A percentile compares a stretch with the other conserved stretches of the same genome.
Conservation (phyloP, 2,888 invertebrate genomes). For the Orthonevra nobilis region DNA sequence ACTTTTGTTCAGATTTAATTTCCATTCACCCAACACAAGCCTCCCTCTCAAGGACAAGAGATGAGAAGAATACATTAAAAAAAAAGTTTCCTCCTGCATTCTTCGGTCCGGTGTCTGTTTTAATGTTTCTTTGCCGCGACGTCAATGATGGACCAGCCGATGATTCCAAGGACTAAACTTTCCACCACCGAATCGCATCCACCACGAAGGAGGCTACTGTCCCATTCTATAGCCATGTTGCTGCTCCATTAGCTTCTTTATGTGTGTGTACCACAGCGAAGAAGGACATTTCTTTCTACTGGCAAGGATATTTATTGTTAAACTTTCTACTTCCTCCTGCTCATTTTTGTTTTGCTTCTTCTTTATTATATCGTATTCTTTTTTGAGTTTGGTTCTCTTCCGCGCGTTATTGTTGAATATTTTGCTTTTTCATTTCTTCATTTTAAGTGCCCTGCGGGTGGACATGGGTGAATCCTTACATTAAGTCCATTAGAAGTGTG, state of each 20-base stretch:
- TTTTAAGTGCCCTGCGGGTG: constrained; percentile 68
- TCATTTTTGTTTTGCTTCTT: constrained; percentile 9
- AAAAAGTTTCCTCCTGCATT: constrained; percentile 39
- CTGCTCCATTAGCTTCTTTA: constrained; percentile 69
- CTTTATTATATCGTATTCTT: no score
- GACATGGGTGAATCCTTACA: constrained; percentile 63
- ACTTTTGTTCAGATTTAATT: constrained; percentile 69
- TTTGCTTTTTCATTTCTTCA: constrained; percentile 65
- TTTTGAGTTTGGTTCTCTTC: no score
- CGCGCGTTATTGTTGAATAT: constrained; percentile 56
- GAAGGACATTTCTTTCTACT: constrained; percentile 62
- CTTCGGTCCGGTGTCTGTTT: constrained; percentile 41
- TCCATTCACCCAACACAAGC: constrained; percentile 45
- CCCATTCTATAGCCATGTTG: constrained; percentile 50
- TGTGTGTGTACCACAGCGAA: constrained; percentile 36
- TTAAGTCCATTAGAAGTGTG: constrained; percentile 60
- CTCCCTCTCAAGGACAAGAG: neutral
- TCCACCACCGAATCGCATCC: neutral
- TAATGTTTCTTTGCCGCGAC: constrained; percentile 57
- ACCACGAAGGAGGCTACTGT: constrained; percentile 6
- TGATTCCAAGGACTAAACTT: constrained; percentile 45
- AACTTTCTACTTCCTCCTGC: constrained; percentile 61
- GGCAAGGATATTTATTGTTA: constrained; percentile 69
- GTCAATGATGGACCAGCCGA: constrained; percentile 63
- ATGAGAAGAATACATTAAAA: neutral